phyloP scores from a whole-genome alignment of 2,797 vertebrate species.

The Novumbra hubbsi region DNA sequence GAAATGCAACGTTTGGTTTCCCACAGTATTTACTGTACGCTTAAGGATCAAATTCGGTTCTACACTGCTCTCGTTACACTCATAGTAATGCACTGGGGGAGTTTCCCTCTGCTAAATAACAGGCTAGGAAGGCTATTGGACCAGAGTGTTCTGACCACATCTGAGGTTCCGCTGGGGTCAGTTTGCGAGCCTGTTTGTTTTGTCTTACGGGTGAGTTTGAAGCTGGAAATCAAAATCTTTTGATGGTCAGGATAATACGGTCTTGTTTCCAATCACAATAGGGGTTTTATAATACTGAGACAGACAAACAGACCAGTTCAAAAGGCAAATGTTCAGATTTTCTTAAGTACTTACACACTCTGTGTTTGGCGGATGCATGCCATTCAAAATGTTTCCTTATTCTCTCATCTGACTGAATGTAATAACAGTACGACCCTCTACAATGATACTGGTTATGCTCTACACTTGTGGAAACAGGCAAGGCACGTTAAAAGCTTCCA shows the following conservation, averaged over 20 bases:
- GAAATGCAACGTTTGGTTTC: conserved; percentile 32
- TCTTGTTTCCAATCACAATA: conserved; percentile 40
- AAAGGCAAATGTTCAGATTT: conserved; percentile 12
- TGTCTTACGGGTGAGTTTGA: conserved; percentile 20
- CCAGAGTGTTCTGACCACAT: conserved; percentile 35
- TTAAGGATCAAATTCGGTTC: conserved; percentile 2
- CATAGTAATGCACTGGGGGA: not conserved
- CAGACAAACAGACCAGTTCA: conserved; percentile 17
- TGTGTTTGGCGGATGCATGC: not conserved
- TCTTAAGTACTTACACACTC: conserved; percentile 4
- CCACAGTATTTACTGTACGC: conserved; percentile 24
- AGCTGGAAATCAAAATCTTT: conserved; percentile 28
- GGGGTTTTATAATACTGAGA: not conserved
- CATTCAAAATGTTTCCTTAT: not conserved
- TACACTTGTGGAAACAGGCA: not conserved
- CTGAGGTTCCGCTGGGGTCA: conserved; percentile 45
- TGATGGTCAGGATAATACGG: conserved; percentile 32
- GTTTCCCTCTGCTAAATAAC: not conserved
- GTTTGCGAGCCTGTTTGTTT: conserved; percentile 36
- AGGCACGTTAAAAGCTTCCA: not conserved
- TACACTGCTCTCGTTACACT: not conserved
- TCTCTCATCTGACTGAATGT: not conserved
- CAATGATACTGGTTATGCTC: too few relatives aligned
- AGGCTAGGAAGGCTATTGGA: not conserved
- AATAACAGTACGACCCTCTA: not conserved